Percentiles rank a stretch among this genome's conserved stretches.
Conservation (phyloP, 2,797 vertebrate genomes). For the Cynopterus sphinx region DNA sequence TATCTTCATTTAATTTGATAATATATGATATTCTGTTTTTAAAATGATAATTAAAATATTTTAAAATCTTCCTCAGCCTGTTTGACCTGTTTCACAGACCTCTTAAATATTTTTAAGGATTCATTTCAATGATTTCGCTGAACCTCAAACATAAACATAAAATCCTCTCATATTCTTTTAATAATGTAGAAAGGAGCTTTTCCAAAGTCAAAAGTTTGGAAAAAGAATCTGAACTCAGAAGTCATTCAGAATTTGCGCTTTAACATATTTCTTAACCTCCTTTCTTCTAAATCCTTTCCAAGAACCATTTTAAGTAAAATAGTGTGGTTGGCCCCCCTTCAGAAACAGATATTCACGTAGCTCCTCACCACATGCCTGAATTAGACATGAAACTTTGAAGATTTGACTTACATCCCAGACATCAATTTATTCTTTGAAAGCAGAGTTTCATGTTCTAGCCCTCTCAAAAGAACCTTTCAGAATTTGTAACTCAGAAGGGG, state of each 20-base stretch:
- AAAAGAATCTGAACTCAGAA: not conserved
- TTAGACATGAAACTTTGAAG: not conserved
- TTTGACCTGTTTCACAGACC: not conserved
- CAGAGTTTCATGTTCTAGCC: not conserved
- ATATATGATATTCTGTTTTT: not conserved
- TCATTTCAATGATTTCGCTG: not conserved
- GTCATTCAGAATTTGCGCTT: conserved; percentile 10
- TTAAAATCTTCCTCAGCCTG: not conserved
- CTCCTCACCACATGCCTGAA: not conserved
- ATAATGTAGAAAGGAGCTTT: conserved; percentile 1
- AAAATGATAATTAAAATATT: conserved; percentile 9
- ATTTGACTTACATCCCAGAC: not conserved
- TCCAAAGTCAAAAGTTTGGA: conserved; percentile 11
- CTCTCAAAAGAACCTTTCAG: not conserved
- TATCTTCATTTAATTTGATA: conserved; percentile 33
- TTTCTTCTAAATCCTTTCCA: conserved; percentile 24
- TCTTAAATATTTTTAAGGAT: not conserved
- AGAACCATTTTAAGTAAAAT: not conserved
- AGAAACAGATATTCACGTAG: not conserved
- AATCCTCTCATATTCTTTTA: not conserved
- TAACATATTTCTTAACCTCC: not conserved
- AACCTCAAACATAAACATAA: not conserved
- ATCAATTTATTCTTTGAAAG: not conserved
- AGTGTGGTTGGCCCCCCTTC: not conserved
- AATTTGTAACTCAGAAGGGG: not conserved